phyloP scores from a whole-genome alignment of 2,888 invertebrate species.

The Escarpia spicata region DNA sequence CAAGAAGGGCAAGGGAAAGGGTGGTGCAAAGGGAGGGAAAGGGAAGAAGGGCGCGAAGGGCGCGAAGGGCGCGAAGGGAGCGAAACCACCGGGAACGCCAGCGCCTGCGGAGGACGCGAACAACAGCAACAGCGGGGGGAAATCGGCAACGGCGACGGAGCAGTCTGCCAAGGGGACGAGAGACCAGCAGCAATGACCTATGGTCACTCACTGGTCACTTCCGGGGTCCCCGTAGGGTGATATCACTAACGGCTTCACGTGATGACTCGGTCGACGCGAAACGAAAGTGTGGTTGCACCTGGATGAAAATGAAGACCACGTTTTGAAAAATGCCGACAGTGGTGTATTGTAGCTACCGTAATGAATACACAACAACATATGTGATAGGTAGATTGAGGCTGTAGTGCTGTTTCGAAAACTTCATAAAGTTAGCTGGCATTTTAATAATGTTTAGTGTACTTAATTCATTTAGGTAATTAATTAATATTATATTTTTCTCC shows the following conservation, averaged over 20 bases:
- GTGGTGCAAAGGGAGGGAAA: slow-evolving; percentile 17
- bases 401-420: neutral
- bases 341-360: neutral
- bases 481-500: neutral
- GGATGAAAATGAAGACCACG: neutral
- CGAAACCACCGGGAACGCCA: neutral
- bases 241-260: neutral
- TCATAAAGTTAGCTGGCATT: neutral
- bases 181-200: neutral
- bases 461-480: neutral
- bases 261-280: neutral
- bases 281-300: neutral
- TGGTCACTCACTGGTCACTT: neutral
- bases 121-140: neutral
- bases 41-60: slow-evolving; percentile 17
- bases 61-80: slow-evolving; percentile 7
- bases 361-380: neutral
- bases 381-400: neutral
- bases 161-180: neutral
- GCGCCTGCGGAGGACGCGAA: neutral
- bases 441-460: neutral
- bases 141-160: neutral
- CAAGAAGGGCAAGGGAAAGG: slow-evolving; percentile 13
- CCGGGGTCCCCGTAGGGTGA: neutral
- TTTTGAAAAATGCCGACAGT: neutral